Base-by-base conservation (phyloP, 2,797 vertebrate species). In the Mormyrus proboscirostris region DNA sequence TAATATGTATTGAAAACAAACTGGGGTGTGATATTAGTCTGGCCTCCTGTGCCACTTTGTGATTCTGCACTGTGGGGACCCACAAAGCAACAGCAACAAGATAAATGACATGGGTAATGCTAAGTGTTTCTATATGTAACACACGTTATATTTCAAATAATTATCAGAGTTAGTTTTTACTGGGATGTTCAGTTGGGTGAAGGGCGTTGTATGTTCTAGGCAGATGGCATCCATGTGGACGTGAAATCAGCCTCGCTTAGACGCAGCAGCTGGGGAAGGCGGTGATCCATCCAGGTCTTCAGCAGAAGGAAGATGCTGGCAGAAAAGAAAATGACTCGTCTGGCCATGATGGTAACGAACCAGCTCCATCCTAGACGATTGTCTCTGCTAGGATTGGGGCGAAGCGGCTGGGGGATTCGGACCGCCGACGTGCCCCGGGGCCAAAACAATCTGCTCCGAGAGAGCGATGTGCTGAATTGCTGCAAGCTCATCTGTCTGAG, bases 391-490 rank as follows among this genome's bases (percentile, higher is more conserved):
- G 50, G 50, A 50, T 55, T 51, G 50, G 50, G 22, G 83, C 47
- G 29, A 22, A 86, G 65, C 4, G 14, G 10, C 47, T 29, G n/a
- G 83, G 49, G 49, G 22, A 14, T 29, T 50, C 22, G 0, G n/a
- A 25, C 25, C 29, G 0, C 22, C 83, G 4, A 29, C 3, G 47
- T 29, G 49, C 53, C 85, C 85, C 41, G 16, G 85, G 53, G 33
- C 51, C 53, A 51, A 29, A 51, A 9, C 7, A 55, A 59, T 49
- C 29, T 41, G 14, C 25, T 53, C 12, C 9, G 47, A 9, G 49
- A 88, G 47, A 79, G 50, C 88, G 55, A 29, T 73, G 59, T 88
- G 87, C 62, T 50, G 47, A 69, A 33, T 50, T 38, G 87, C 87
- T 73, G 44, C 38, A 29, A 73, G 22, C 62, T 49, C 62, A 76